Percentiles rank a stretch among this genome's conserved stretches.
phyloP scores from a whole-genome alignment of 2,888 invertebrate species.

The Aleiodes alternator region DNA sequence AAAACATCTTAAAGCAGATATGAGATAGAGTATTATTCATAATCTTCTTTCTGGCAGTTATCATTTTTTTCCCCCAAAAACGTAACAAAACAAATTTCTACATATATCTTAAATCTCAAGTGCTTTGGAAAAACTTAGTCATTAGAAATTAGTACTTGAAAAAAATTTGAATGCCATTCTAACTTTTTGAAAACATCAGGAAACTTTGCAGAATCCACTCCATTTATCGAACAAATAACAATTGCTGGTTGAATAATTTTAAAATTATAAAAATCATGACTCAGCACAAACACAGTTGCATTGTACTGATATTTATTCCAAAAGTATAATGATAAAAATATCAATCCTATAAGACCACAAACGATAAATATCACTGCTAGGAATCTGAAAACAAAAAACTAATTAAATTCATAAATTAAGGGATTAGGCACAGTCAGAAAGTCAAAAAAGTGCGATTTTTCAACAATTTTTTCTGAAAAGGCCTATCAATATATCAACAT shows the following conservation, averaged over 20 bases:
- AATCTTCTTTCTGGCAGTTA: too few relatives aligned
- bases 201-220: slow-evolving; percentile 77
- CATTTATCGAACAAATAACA: slow-evolving; percentile 81
- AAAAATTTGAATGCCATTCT: not conserved
- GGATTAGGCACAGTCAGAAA: too few relatives aligned
- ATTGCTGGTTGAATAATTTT: slow-evolving; percentile 83
- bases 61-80: too few relatives aligned
- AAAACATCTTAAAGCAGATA: too few relatives aligned
- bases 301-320: slow-evolving; percentile 62
- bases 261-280: slow-evolving; percentile 57
- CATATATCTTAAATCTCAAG: not conserved
- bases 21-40: too few relatives aligned
- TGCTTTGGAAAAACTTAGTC: too few relatives aligned
- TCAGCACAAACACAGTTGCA: slow-evolving; percentile 58
- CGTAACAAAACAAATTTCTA: too few relatives aligned
- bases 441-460: too few relatives aligned
- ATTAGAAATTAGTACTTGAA: not conserved
- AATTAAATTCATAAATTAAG: not conserved
- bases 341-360: slow-evolving; percentile 57
- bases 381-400: slow-evolving; percentile 51
- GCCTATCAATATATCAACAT: too few relatives aligned
- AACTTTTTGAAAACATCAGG: slow-evolving; percentile 55
- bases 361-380: slow-evolving; percentile 55
- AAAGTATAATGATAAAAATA: slow-evolving; percentile 57
- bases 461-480: too few relatives aligned